phyloP scores from a whole-genome alignment of 2,888 invertebrate genomes.

The Leptinotarsa rubiginosa region DNA sequence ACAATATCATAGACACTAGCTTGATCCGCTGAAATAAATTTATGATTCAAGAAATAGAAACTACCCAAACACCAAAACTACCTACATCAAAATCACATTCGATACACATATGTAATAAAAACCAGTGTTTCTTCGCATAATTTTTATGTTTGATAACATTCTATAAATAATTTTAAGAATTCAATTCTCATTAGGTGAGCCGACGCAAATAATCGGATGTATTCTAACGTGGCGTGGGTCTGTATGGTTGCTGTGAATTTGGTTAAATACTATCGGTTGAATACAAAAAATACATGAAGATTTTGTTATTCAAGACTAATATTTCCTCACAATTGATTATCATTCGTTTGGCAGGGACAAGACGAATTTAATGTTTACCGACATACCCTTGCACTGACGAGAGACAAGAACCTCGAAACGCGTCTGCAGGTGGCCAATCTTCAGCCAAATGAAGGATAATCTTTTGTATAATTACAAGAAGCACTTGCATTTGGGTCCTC shows the following conservation, averaged over 20 bases:
- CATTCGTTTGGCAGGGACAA: background rate
- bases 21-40: background rate
- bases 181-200: background rate
- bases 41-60: background rate
- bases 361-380: conserved; percentile 1
- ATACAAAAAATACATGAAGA: background rate
- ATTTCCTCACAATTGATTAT: conserved; percentile 1
- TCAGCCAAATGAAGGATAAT: background rate
- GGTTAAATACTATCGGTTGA: background rate
- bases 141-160: background rate
- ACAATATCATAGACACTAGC: background rate
- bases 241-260: background rate
- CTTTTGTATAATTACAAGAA: background rate
- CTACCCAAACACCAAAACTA: background rate
- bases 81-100: background rate
- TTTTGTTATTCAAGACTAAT: background rate
- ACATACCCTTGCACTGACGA: conserved; percentile 1
- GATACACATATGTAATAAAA: background rate
- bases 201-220: background rate
- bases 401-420: conserved; percentile 5
- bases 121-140: background rate
- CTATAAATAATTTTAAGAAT: background rate
- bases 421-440: background rate
- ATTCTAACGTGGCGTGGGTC: background rate
- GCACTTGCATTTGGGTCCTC: background rate